Conservation (phyloP, 2,113 vertebrate species). For the Caretta caretta region DNA sequence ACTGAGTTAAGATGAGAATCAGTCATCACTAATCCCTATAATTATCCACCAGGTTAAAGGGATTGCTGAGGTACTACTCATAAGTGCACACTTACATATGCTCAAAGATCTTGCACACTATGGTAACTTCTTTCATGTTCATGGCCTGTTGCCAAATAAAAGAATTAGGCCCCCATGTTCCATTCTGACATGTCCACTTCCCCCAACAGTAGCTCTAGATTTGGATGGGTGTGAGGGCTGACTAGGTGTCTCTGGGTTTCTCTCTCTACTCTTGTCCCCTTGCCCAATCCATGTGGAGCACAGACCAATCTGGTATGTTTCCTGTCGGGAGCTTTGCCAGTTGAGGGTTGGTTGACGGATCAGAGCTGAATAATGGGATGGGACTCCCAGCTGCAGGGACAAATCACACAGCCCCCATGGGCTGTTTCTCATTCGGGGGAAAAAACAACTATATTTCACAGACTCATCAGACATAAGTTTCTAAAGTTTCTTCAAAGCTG, state of each 20-base stretch:
- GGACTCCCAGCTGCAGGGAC: not conserved
- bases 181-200: not conserved
- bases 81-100: not conserved
- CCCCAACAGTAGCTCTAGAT: not conserved
- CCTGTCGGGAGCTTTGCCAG: not conserved
- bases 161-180: not conserved
- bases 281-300: not conserved
- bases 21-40: not conserved
- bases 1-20: not conserved
- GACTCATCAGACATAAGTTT: not conserved
- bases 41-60: not conserved
- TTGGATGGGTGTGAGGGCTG: not conserved
- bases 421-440: not conserved
- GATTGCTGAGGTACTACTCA: not conserved
- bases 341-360: not conserved
- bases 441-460: not conserved
- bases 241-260: not conserved
- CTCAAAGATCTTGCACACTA: fast-evolving
- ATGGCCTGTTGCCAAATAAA: not conserved
- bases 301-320: not conserved
- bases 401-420: fast-evolving
- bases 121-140: not conserved
- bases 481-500: not conserved
- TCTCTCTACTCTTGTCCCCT: not conserved
- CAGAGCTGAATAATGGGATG: not conserved